Evolutionary conservation across 2,797 vertebrate species (phyloP).

Genomic region (Coregonus suidteri): DNA sequence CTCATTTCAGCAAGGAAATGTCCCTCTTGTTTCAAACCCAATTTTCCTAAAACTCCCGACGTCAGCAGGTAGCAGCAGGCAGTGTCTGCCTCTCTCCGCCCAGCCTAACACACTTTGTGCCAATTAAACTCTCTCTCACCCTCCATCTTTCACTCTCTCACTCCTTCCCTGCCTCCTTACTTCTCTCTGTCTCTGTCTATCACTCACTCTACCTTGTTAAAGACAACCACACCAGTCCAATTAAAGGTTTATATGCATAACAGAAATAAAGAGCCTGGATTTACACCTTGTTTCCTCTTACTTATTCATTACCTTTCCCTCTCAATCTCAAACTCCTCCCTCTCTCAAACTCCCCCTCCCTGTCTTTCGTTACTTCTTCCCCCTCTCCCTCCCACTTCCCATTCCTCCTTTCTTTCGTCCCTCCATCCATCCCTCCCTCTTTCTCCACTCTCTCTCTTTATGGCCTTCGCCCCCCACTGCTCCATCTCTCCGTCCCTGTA

Average conservation of each 20-base stretch:
- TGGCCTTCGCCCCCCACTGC: constrained; percentile 38
- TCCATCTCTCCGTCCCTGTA: constrained; percentile 45
- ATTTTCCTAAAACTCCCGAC: constrained; percentile 63
- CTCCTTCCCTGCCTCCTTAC: constrained; percentile 50
- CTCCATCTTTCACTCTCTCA: constrained; percentile 22
- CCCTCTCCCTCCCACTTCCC: not conserved
- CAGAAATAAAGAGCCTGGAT: constrained; percentile 4
- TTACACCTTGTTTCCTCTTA: constrained; percentile 30
- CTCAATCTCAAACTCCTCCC: constrained; percentile 19
- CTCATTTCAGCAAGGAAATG: constrained; percentile 64
- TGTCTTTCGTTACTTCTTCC: constrained; percentile 29
- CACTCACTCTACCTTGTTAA: constrained; percentile 23
- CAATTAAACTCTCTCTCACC: constrained; percentile 59
- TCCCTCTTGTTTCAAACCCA: constrained; percentile 70
- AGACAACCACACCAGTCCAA: constrained; percentile 26
- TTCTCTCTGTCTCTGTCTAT: not conserved
- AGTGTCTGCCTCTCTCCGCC: constrained; percentile 29
- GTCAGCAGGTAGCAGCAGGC: constrained; percentile 67
- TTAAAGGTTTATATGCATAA: constrained; percentile 25
- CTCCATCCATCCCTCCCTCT: constrained; percentile 19
- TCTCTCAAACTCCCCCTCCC: constrained; percentile 11
- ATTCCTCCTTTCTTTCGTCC: too few species aligned
- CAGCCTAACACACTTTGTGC: constrained; percentile 41
- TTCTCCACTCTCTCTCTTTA: constrained; percentile 19
- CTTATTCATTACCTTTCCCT: constrained; percentile 20